Base-by-base conservation (phyloP, 2,797 vertebrate genomes). In the Cynodonichthys magdalenae region DNA sequence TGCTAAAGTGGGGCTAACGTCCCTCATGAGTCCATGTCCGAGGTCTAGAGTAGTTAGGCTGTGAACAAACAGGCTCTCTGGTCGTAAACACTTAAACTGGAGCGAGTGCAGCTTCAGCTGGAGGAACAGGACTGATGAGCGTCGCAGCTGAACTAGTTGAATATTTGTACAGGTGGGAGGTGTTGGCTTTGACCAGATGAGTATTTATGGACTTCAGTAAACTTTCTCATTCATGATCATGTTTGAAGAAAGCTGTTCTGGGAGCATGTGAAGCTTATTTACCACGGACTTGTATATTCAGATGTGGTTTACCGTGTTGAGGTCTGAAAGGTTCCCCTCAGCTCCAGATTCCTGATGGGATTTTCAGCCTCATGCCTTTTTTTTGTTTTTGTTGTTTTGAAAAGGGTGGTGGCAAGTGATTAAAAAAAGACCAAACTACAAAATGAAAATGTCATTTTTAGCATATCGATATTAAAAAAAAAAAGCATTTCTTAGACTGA, bases 191-290 rank as follows among this genome's bases (percentile, higher is more conserved):
- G 65, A 74, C 74, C 76, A 66, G 65, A 65, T 75, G 79, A 84
- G 77, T 86, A 85, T 85, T 87, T 65, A 59, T 60, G 12, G 60
- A 31, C 59, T 74, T 66, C 42, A 68, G 81, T 87, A 81, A 78
- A 75, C 65, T 60, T 70, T 67, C 66, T 54, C 63, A 28, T 45
- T 75, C 53, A 66, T 86, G 72, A 14, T 39, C 36, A 39, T 39
- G 36, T 31, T 82, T 58, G 34, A 75, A 70, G 79, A 70, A 54
- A 75, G 79, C 74, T 79, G 71, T 63, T 69, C 60, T 52, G 63
- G 69, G 69, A 70, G 74, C 54, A 73, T 61, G 77, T 69, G 34
- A 75, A 90, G 84, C 87, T 87, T 86, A 86, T 90, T 87, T 80
- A 90, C 87, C 87, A 90, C 90, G 87, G 66, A 82, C 61, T 63